These are phyloP conservation scores for Lagria hirta DNA, from an alignment of 2,888 invertebrate genomes.

Conservation along the genomic window DNA sequence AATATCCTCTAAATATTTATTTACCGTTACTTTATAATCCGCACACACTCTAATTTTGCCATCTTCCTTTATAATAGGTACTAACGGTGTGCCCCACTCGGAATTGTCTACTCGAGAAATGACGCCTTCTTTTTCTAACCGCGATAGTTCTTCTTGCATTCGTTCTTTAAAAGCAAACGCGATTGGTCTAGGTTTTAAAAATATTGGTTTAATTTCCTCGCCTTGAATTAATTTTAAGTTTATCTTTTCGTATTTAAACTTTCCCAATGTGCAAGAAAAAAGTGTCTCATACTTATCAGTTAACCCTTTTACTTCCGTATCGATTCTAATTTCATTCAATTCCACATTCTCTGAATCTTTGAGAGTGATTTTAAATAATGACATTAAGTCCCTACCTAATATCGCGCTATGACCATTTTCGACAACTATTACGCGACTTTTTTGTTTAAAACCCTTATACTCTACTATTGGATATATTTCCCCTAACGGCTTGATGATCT, in stretches of 20 bases:
- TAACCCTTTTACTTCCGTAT: background rate
- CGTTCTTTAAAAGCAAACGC: background rate
- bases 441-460: background rate
- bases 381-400: background rate
- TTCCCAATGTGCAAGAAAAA: background rate
- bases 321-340: background rate
- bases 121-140: conserved; percentile 15
- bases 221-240: background rate
- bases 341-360: background rate
- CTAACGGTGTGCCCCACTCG: conserved; percentile 33
- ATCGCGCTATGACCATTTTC: background rate
- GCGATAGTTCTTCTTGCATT: conserved; percentile 8
- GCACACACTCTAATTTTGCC: conserved; percentile 31
- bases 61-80: conserved; percentile 31
- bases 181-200: background rate
- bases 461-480: background rate
- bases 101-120: conserved; percentile 10
- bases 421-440: background rate
- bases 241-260: background rate
- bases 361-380: too few species aligned
- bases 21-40: conserved; percentile 34
- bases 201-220: background rate
- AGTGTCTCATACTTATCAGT: background rate
- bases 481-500: background rate
- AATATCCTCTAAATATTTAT: conserved; percentile 27